Conservation (phyloP, 2,113 vertebrate species). For the Hypanus sabinus region DNA sequence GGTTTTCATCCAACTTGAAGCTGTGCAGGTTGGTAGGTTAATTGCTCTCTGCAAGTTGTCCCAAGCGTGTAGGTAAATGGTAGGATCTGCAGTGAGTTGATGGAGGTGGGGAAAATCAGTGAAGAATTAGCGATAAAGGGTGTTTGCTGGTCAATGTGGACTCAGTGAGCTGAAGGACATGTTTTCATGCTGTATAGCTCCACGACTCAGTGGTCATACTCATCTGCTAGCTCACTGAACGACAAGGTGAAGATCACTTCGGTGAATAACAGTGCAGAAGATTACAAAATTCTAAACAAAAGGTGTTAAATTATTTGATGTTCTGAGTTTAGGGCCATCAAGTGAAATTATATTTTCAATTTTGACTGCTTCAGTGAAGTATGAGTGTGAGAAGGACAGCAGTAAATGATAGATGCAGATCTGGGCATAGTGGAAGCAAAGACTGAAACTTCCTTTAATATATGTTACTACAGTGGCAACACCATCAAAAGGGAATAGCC, state of each 20-base stretch:
- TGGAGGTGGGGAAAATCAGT: no score
- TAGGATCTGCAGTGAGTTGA: no score
- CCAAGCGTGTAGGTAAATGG: no score
- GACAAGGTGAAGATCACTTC: background rate
- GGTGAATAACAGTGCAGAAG: background rate
- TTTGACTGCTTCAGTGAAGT: background rate
- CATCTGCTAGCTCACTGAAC: background rate
- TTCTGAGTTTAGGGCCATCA: background rate
- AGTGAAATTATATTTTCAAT: background rate
- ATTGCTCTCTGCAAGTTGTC: no score
- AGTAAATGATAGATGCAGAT: background rate
- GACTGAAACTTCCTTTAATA: background rate
- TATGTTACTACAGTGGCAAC: background rate
- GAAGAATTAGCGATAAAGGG: no score
- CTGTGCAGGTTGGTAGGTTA: no score
- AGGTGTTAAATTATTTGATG: background rate
- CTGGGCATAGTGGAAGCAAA: background rate
- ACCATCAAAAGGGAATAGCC: background rate
- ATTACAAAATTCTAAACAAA: background rate
- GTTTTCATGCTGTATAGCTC: no score
- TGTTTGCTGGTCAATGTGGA: no score
- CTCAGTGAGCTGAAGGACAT: no score
- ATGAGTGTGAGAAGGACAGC: background rate
- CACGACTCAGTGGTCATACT: no score
- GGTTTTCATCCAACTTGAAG: no score